These are phyloP conservation scores for Elymnias hypermnestra DNA, from an alignment of 1,140 invertebrate species.

Conservation along the genomic window DNA sequence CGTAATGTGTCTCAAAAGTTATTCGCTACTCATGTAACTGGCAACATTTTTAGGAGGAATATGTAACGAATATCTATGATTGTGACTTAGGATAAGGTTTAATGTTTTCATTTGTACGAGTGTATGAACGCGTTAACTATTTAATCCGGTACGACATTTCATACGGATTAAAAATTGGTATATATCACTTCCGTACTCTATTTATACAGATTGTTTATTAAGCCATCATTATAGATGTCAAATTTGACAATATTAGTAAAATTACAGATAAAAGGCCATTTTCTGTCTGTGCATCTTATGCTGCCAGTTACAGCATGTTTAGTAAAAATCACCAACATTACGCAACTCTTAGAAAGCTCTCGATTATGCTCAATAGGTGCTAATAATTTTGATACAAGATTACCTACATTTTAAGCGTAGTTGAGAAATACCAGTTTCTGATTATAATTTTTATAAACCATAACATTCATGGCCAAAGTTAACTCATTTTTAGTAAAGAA, in stretches of 20 bases:
- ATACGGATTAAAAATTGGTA: too few species aligned
- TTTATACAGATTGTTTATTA: too few species aligned
- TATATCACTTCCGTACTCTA: too few species aligned
- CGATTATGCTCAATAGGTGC: conserved; percentile 30
- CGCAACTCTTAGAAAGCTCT: conserved; percentile 18
- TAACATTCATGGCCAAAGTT: conserved; percentile 14
- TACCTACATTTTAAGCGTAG: conserved; percentile 20
- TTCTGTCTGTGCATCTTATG: too few species aligned
- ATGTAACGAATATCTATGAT: too few species aligned
- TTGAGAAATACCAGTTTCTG: conserved; percentile 14
- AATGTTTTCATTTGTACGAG: too few species aligned
- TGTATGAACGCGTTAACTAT: too few species aligned
- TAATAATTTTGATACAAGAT: conserved; percentile 26
- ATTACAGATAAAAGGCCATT: too few species aligned
- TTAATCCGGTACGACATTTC: too few species aligned
- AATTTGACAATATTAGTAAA: too few species aligned
- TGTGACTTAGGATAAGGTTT: too few species aligned
- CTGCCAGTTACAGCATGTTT: conserved; percentile 18
- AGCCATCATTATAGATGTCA: too few species aligned
- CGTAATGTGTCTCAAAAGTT: conserved; percentile 18
- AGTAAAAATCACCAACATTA: conserved; percentile 10
- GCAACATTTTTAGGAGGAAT: conserved; percentile 1
- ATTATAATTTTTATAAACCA: conserved; percentile 5
- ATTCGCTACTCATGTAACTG: conserved; percentile 17
- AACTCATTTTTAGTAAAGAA: conserved; percentile 7